Conservation (phyloP, 2,113 vertebrate species). For the Neoarius graeffei region DNA sequence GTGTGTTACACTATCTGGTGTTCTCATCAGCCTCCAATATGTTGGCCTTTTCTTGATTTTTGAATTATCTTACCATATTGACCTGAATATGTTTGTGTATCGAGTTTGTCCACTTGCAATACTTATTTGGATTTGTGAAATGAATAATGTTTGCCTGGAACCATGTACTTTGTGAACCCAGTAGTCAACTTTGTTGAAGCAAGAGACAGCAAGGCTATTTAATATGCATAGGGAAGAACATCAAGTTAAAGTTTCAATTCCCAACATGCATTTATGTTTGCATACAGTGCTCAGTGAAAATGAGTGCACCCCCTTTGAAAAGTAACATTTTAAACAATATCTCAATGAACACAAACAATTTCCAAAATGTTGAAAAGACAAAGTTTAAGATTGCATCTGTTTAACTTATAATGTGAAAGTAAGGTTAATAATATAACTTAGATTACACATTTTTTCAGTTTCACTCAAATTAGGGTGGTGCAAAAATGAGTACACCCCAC, state of each 20-base stretch:
- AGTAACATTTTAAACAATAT: too few species aligned
- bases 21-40: too few species aligned
- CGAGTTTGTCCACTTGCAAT: neutral
- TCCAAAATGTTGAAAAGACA: too few species aligned
- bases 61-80: neutral
- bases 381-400: too few species aligned
- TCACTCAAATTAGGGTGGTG: too few species aligned
- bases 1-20: neutral
- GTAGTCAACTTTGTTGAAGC: neutral
- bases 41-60: neutral
- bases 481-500: too few species aligned
- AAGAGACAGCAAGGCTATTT: neutral
- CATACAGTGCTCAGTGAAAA: too few species aligned
- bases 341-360: too few species aligned
- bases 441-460: too few species aligned
- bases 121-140: neutral
- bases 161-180: neutral
- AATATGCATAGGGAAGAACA: neutral
- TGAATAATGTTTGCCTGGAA: neutral
- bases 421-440: too few species aligned
- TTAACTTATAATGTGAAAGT: too few species aligned
- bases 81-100: neutral
- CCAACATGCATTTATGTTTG: neutral
- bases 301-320: too few species aligned
- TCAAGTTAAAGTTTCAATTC: neutral